Evolutionary conservation across 2,113 vertebrate species (phyloP).

Genomic region (Stigmatopora nigra): DNA sequence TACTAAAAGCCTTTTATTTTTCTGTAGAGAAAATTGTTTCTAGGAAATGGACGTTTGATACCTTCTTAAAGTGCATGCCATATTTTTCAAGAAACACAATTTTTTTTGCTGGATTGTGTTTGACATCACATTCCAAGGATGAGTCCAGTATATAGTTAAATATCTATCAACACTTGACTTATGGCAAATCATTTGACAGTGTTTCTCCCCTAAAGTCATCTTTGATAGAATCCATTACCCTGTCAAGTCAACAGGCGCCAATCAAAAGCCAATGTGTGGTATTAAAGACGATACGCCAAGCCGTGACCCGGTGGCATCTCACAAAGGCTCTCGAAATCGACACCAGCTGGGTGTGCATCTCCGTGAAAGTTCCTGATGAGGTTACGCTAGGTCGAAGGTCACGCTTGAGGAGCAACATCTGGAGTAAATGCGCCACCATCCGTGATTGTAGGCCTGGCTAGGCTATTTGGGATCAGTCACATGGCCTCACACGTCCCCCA

Average conservation of each 20-base stretch:
- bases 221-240: not conserved
- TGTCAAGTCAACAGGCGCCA: not conserved
- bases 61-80: too few species aligned
- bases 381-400: not conserved
- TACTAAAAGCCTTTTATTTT: too few species aligned
- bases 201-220: not conserved
- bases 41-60: too few species aligned
- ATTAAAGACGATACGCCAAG: not conserved
- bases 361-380: not conserved
- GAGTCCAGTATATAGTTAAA: too few species aligned
- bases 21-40: too few species aligned
- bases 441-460: not conserved
- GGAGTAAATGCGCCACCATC: not conserved
- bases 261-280: not conserved
- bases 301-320: not conserved
- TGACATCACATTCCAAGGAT: too few species aligned
- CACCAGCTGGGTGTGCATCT: not conserved
- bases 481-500: not conserved
- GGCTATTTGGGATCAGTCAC: not conserved
- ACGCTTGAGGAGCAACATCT: not conserved
- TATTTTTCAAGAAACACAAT: too few species aligned
- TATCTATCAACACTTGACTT: too few species aligned
- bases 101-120: too few species aligned
- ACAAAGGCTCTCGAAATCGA: not conserved
- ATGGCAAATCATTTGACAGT: too few species aligned